Conservation (phyloP, 2,888 invertebrate genomes). For the Ferrisia virgata region DNA sequence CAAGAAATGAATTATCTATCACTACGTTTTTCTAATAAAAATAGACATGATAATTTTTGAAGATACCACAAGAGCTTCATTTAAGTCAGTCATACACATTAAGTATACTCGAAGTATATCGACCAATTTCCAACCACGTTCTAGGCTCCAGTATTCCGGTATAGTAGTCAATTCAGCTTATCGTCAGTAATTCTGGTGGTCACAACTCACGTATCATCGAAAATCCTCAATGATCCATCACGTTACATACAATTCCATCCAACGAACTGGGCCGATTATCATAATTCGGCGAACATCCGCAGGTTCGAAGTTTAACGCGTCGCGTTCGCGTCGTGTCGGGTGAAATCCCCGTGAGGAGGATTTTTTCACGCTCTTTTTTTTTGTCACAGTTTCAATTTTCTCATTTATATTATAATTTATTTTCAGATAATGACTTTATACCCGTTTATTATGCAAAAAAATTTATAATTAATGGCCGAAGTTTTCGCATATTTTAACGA, state of each 20-base stretch:
- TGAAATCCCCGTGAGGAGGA: background rate
- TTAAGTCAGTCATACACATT: too few species aligned
- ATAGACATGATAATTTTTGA: too few species aligned
- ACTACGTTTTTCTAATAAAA: too few species aligned
- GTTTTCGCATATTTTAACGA: slow-evolving; percentile 42
- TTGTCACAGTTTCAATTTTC: slow-evolving; percentile 38
- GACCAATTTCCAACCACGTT: too few species aligned
- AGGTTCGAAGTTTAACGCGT: background rate
- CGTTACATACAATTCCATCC: background rate
- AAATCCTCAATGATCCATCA: background rate
- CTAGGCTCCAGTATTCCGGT: too few species aligned
- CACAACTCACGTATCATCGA: background rate
- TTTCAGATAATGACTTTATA: slow-evolving; percentile 41
- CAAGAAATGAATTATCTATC: too few species aligned
- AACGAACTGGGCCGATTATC: background rate
- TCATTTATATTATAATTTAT: slow-evolving; percentile 45
- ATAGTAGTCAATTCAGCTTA: too few species aligned
- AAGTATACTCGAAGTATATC: too few species aligned
- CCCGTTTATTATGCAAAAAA: slow-evolving; percentile 39
- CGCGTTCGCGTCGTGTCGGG: background rate
- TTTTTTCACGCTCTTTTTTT: slow-evolving; percentile 18
- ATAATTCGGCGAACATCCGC: background rate
- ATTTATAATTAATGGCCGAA: slow-evolving; percentile 42
- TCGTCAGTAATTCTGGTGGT: too few species aligned
- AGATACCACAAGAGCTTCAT: too few species aligned